Evolutionary conservation across 2,797 vertebrate genomes (phyloP).

Genomic region (Synaphobranchus kaupii): DNA sequence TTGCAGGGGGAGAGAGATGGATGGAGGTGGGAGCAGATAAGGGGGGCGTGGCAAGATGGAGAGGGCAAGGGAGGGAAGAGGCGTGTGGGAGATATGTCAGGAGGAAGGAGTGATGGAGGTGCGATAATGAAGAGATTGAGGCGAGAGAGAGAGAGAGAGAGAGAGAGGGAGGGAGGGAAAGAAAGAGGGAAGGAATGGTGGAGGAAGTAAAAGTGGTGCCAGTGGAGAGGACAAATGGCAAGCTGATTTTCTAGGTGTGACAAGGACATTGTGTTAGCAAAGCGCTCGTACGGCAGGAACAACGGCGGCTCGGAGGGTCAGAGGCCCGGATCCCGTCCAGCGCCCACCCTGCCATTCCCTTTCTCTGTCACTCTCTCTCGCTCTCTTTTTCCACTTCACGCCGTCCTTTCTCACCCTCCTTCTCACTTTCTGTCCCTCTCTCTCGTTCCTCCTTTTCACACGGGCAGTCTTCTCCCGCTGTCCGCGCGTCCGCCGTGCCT

Average conservation of each 20-base stretch:
- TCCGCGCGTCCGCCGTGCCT: not conserved
- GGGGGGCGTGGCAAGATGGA: not conserved
- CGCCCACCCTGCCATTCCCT: too few species aligned
- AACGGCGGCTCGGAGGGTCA: not conserved
- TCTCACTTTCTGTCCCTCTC: not conserved
- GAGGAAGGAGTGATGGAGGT: not conserved
- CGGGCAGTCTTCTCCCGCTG: not conserved
- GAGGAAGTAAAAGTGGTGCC: not conserved
- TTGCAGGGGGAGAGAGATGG: not conserved
- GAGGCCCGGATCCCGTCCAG: not conserved
- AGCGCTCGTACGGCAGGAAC: not conserved
- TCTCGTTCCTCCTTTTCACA: not conserved
- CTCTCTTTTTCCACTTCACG: conserved; percentile 4
- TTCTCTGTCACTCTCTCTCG: not conserved
- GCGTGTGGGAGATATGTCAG: not conserved
- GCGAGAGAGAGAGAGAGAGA: too few species aligned
- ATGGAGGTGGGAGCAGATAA: not conserved
- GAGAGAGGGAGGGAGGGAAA: not conserved
- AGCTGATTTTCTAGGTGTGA: conserved; percentile 3
- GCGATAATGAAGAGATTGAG: not conserved
- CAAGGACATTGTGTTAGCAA: conserved; percentile 25
- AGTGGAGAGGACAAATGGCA: not conserved
- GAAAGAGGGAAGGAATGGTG: not conserved
- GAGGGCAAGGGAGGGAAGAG: not conserved
- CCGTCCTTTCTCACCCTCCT: not conserved